A percentile compares a stretch with the other conserved stretches of the same genome.
Conservation (phyloP, 2,113 vertebrate genomes). For the Uropsilus gracilis region DNA sequence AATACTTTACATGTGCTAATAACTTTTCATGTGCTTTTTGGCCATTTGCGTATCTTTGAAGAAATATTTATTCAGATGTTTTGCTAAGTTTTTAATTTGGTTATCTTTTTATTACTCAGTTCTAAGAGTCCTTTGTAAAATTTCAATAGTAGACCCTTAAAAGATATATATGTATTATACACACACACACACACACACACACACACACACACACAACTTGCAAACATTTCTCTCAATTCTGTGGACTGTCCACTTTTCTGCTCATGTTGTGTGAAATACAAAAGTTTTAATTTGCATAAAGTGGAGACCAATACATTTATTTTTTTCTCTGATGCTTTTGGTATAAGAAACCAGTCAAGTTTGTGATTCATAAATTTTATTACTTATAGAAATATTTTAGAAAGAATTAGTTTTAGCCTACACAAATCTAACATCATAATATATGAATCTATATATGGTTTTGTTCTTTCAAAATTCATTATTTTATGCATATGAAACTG, state of each 20-base stretch:
- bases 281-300: neutral
- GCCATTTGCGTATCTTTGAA: neutral
- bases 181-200: too few relatives aligned
- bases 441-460: neutral
- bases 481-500: neutral
- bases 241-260: neutral
- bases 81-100: neutral
- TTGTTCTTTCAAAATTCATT: neutral
- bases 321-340: neutral
- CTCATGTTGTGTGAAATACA: neutral
- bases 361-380: neutral
- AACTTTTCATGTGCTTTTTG: neutral
- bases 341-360: neutral
- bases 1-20: neutral
- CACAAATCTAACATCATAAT: neutral
- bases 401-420: neutral
- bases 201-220: too few relatives aligned
- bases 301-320: neutral
- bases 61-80: neutral
- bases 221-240: neutral
- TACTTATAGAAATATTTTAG: neutral
- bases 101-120: neutral
- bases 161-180: too few relatives aligned
- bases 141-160: neutral
- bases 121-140: neutral